A percentile compares a stretch with the other conserved stretches of the same genome.
Conservation (phyloP, 2,797 vertebrate genomes). For the Leuciscus waleckii region DNA sequence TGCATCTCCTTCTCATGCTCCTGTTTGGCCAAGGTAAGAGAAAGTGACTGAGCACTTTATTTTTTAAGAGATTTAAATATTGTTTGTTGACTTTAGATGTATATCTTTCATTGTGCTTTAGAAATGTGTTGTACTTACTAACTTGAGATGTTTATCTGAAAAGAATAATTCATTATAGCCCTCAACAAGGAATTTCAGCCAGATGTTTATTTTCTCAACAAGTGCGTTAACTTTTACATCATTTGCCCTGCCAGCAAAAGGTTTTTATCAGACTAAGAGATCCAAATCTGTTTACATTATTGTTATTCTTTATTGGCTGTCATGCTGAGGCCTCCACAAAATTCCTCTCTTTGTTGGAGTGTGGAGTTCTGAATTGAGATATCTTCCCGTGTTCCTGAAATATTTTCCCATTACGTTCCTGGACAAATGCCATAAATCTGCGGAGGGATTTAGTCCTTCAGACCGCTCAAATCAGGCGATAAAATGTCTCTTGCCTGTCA, state of each 20-base stretch:
- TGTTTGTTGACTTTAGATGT: not conserved
- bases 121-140: not conserved
- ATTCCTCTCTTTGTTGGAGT: not conserved
- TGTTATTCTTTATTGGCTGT: not conserved
- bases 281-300: not conserved
- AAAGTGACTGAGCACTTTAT: not conserved
- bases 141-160: not conserved
- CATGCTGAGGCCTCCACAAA: not conserved
- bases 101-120: not conserved
- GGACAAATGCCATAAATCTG: conserved; percentile 37
- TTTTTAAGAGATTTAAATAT: not conserved
- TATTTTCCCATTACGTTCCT: conserved; percentile 19
- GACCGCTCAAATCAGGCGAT: not conserved
- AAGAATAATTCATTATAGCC: not conserved
- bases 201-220: not conserved
- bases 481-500: conserved; percentile 23
- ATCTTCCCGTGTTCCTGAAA: not conserved
- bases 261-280: not conserved
- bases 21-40: conserved; percentile 70
- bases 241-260: not conserved
- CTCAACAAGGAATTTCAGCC: not conserved
- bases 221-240: not conserved
- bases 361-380: conserved; percentile 30
- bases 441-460: conserved; percentile 20
- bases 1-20: conserved; percentile 63